Percentiles rank a stretch among this genome's conserved stretches.
These are phyloP conservation scores for Austrolebias charrua DNA, from an alignment of 2,797 vertebrate species.

Conservation along the genomic window DNA sequence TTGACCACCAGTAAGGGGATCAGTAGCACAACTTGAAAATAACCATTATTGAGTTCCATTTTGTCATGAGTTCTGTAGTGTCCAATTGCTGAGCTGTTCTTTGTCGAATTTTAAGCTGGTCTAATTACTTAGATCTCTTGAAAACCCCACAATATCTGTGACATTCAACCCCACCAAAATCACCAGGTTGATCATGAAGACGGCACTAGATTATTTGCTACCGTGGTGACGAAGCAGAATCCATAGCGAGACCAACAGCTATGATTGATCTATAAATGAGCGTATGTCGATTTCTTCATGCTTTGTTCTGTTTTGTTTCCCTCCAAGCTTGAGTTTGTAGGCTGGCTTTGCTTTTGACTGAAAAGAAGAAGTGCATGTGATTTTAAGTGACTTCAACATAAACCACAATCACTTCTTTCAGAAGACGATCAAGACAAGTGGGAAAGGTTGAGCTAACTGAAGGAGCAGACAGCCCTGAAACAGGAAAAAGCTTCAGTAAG, in stretches of 20 bases:
- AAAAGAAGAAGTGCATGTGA: conserved; percentile 7
- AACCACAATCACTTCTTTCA: conserved; percentile 4
- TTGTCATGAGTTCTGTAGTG: rapidly evolving
- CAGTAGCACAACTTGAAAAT: conserved; percentile 33
- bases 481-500: conserved; percentile 40
- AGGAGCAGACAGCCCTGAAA: conserved; percentile 2
- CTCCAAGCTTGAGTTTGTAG: rapidly evolving
- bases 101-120: conserved; percentile 48
- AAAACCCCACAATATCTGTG: neutral
- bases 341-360: conserved; percentile 19
- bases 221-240: conserved; percentile 36
- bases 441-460: neutral
- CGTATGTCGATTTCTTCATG: neutral
- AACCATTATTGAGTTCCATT: neutral
- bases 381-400: neutral
- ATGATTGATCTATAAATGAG: conserved; percentile 41
- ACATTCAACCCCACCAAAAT: conserved; percentile 38
- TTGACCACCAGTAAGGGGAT: conserved; percentile 53
- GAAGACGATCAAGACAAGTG: neutral
- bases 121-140: rapidly evolving
- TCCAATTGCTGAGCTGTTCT: neutral
- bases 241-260: conserved; percentile 44
- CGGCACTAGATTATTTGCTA: conserved; percentile 32
- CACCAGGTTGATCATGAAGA: conserved; percentile 66
- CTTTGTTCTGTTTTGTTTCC: neutral